Evolutionary conservation across 2,888 invertebrate genomes (phyloP).

Genomic region (Acanthosepion lycidas): DNA sequence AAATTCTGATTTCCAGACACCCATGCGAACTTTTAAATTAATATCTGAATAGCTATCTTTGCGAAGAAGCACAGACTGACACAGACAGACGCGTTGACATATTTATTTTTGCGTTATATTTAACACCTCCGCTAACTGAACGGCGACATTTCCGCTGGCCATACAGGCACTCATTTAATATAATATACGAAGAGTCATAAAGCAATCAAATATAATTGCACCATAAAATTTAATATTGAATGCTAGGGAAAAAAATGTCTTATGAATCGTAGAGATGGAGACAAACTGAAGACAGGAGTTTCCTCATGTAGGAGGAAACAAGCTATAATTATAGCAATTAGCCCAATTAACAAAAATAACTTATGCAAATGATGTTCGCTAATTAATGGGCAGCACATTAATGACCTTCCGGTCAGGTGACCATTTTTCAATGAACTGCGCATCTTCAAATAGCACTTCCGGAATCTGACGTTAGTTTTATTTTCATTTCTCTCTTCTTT

Average conservation of each 20-base stretch:
- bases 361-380: background rate
- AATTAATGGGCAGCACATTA: background rate
- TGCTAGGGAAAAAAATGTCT: background rate
- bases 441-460: background rate
- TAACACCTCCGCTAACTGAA: background rate
- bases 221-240: background rate
- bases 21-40: no score
- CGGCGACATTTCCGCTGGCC: background rate
- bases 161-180: background rate
- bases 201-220: background rate
- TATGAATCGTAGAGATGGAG: background rate
- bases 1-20: no score
- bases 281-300: background rate
- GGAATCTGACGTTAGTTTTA: background rate
- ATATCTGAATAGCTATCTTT: no score
- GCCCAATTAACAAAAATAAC: background rate
- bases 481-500: background rate
- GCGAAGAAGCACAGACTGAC: no score
- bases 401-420: constrained; percentile 20
- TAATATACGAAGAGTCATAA: background rate
- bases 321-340: constrained; percentile 33
- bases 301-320: background rate
- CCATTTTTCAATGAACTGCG: background rate
- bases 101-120: no score
- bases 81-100: no score